These are phyloP conservation scores for Zaprionus lachaisei DNA, from an alignment of 1,140 invertebrate genomes.

Conservation along the genomic window DNA sequence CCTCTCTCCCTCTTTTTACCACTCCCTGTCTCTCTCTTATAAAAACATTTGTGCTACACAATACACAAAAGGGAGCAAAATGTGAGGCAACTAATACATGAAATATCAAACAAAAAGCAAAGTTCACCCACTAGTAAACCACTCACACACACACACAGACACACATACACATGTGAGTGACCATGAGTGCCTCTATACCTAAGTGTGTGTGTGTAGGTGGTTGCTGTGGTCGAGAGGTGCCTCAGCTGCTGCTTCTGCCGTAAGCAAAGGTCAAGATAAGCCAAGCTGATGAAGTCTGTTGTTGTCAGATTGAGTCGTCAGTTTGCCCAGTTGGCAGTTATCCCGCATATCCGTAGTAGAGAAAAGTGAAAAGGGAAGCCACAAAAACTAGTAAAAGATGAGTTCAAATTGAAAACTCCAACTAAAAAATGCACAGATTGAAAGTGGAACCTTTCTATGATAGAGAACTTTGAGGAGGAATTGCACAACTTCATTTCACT, in stretches of 20 bases:
- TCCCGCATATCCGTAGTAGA: background rate
- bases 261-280: slow-evolving; percentile 24
- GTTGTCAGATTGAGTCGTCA: slow-evolving; percentile 7
- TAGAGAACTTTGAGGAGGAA: too few relatives aligned
- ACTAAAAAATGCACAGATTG: too few relatives aligned
- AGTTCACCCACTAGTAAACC: background rate
- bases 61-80: slow-evolving; percentile 22
- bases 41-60: slow-evolving; percentile 60
- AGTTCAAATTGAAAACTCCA: background rate
- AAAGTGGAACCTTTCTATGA: too few relatives aligned
- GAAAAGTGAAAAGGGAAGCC: background rate
- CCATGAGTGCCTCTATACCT: background rate
- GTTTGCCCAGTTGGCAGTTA: background rate
- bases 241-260: background rate
- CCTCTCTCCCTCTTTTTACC: background rate
- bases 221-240: background rate
- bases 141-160: background rate
- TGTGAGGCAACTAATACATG: slow-evolving; percentile 5
- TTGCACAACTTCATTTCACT: background rate
- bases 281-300: slow-evolving; percentile 25
- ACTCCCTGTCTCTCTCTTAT: slow-evolving; percentile 10
- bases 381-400: background rate
- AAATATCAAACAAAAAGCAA: slow-evolving; percentile 24
- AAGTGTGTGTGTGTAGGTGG: background rate
- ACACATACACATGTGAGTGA: background rate